A percentile compares a stretch with the other conserved stretches of the same genome.
Conservation (phyloP, 2,113 vertebrate genomes). For the Brachionichthys hirsutus region DNA sequence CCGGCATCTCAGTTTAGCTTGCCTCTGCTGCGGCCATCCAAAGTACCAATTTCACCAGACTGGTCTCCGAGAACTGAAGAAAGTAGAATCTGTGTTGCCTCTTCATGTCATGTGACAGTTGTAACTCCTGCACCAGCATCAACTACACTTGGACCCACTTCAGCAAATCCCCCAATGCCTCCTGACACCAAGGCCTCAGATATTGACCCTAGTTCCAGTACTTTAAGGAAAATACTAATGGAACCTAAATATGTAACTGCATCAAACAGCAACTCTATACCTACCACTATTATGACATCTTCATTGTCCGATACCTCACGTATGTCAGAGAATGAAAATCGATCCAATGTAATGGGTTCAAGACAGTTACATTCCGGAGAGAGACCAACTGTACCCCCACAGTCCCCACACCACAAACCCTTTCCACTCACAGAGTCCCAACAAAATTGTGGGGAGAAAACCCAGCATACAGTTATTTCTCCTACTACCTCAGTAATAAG, state of each 20-base stretch:
- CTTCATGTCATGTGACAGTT: constrained; percentile 80
- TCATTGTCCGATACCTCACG: constrained; percentile 74
- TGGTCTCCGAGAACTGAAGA: constrained; percentile 91
- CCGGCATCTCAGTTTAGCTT: constrained; percentile 72
- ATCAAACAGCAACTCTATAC: constrained; percentile 73
- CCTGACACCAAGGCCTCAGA: constrained; percentile 96
- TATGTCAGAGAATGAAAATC: constrained; percentile 75
- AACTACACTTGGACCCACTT: constrained; percentile 60
- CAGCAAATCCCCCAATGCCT: constrained; percentile 78
- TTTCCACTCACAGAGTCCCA: constrained; percentile 79
- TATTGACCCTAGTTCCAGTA: constrained; percentile 91
- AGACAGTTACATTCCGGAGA: constrained; percentile 80
- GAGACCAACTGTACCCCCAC: constrained; percentile 71
- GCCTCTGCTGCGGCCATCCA: constrained; percentile 54
- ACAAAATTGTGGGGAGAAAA: constrained; percentile 83
- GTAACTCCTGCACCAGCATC: constrained; percentile 62
- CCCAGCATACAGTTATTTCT: constrained; percentile 82
- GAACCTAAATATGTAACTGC: constrained; percentile 95
- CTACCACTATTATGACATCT: constrained; percentile 83
- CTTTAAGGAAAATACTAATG: constrained; percentile 96
- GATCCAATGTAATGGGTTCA: constrained; percentile 71
- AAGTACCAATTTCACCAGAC: constrained; percentile 76
- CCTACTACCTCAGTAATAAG: constrained; percentile 96
- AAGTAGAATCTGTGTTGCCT: constrained; percentile 77
- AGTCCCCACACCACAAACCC: constrained; percentile 67